Conservation (phyloP, 1,140 invertebrate species). For the Pinna nobilis region DNA sequence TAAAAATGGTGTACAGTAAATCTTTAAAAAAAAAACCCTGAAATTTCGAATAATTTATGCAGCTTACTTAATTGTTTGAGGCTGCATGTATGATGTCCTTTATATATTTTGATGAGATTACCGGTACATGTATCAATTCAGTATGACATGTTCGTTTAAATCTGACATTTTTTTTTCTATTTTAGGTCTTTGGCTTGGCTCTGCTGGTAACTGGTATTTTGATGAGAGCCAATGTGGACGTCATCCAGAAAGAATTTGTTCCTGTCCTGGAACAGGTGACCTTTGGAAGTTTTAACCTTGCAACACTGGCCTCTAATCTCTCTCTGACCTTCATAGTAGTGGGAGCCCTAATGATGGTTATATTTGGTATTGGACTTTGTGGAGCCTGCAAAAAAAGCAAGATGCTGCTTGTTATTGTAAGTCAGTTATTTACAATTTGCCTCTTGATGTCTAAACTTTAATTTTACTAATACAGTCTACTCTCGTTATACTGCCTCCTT, state of each 20-base stretch:
- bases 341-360: conserved; percentile 13
- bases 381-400: conserved; percentile 26
- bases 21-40: no score
- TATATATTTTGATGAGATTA: no score
- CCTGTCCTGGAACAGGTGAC: conserved; percentile 12
- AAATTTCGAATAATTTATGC: no score
- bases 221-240: conserved; percentile 10
- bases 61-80: no score
- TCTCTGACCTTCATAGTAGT: conserved; percentile 4
- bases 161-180: not conserved
- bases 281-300: conserved; percentile 9
- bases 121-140: no score
- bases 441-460: no score
- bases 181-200: conserved; percentile 19
- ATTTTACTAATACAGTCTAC: no score
- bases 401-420: conserved; percentile 18
- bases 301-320: not conserved
- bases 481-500: no score
- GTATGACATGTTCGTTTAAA: no score
- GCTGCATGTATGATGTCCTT: no score
- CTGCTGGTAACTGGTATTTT: conserved; percentile 16
- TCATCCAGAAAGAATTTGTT: conserved; percentile 15
- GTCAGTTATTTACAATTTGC: no score
- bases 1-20: no score
- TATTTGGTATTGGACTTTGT: conserved; percentile 13